phyloP scores from a whole-genome alignment of 1,140 invertebrate species.

The Akabosia matsudoensis region DNA sequence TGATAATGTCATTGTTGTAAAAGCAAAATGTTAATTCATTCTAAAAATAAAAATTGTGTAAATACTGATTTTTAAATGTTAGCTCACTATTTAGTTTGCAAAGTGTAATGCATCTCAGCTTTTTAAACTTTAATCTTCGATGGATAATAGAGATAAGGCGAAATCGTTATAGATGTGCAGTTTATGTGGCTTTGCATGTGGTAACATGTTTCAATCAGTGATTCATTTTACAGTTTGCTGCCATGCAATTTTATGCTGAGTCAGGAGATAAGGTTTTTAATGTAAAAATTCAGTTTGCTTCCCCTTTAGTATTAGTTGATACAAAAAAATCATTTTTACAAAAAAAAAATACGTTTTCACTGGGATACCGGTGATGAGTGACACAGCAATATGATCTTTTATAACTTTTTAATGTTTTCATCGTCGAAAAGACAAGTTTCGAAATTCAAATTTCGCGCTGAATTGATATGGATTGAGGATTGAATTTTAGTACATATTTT shows the following conservation, averaged over 20 bases:
- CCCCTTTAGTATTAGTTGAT: background rate
- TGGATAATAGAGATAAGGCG: background rate
- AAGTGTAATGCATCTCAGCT: background rate
- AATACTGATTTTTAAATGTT: background rate
- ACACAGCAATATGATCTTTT: too few relatives aligned
- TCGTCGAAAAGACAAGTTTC: too few relatives aligned
- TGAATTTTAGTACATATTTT: too few relatives aligned
- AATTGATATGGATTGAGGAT: too few relatives aligned
- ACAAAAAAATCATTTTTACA: too few relatives aligned
- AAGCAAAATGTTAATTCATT: background rate
- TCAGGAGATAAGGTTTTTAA: background rate
- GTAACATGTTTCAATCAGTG: background rate
- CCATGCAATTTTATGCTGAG: slow-evolving; percentile 10
- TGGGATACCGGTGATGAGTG: too few relatives aligned
- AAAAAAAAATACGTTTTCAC: too few relatives aligned
- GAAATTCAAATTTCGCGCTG: too few relatives aligned
- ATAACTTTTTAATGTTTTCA: too few relatives aligned
- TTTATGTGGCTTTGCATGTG: background rate
- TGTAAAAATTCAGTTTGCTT: background rate
- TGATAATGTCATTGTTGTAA: slow-evolving; percentile 1
- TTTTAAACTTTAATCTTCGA: background rate
- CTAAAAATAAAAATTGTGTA: background rate
- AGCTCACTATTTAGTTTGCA: background rate
- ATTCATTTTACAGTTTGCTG: background rate
- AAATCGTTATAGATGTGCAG: background rate